Conservation (phyloP, 2,113 vertebrate genomes). For the Danio rerio region DNA sequence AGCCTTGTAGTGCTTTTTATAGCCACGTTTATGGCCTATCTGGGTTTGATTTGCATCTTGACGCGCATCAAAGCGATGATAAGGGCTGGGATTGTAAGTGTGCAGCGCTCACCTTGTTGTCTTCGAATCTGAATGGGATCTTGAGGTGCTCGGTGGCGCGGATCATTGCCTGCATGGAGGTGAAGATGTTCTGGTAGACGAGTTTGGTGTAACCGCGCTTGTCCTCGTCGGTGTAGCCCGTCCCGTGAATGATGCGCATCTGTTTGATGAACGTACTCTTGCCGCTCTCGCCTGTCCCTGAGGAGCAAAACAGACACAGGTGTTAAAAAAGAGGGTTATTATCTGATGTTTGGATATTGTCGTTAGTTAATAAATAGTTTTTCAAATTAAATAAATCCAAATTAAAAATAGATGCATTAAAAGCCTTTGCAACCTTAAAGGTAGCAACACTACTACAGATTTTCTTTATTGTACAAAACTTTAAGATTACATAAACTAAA, state of each 20-base stretch:
- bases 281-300: constrained; percentile 91
- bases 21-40: constrained; percentile 39
- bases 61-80: constrained; percentile 10
- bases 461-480: too few relatives aligned
- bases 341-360: too few relatives aligned
- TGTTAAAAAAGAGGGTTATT: too few relatives aligned
- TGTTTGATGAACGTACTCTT: constrained; percentile 96
- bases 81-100: not conserved
- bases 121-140: constrained; percentile 80
- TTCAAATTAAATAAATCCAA: too few relatives aligned
- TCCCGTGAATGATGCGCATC: constrained; percentile 91
- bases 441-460: too few relatives aligned
- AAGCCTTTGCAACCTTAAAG: too few relatives aligned
- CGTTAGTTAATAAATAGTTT: too few relatives aligned
- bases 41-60: constrained; percentile 42
- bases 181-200: constrained; percentile 89
- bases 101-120: constrained; percentile 79
- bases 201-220: constrained; percentile 83
- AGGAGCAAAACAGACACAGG: too few relatives aligned
- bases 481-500: too few relatives aligned
- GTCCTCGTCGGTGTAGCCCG: constrained; percentile 87
- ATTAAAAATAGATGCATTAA: too few relatives aligned
- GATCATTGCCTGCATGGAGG: constrained; percentile 85
- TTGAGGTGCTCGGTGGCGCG: constrained; percentile 84
- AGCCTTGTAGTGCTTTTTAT: constrained; percentile 30